Base-by-base conservation (phyloP, 2,797 vertebrate genomes). In the Xiphorhynchus erythropygius region DNA sequence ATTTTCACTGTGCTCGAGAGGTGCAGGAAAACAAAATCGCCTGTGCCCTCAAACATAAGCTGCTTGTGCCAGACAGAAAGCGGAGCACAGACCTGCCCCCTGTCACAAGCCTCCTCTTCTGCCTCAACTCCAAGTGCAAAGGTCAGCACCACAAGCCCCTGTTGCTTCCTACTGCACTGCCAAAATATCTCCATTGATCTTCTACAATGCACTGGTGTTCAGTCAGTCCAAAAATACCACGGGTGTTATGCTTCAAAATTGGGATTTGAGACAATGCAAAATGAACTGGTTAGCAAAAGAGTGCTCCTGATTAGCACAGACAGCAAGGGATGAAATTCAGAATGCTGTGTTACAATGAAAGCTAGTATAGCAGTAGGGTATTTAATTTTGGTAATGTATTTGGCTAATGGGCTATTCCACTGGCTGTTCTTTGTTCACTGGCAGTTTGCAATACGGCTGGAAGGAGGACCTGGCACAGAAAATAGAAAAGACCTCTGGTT, bases 171-270 rank as follows among this genome's bases (percentile, higher is more conserved):
- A 21, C 6, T 25, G n/a, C 50, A 30, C 42, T 84, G 74, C 85
- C 87, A 92, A 47, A 93, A 90, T 55, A 44, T 78, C 76, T 75
- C 57, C n/a, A 46, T 13, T 75, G 62, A 93, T 91, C 76, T 94
- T 91, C 62, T 69, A 81, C 70, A 76, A 70, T 46, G 42, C 67
- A 67, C 28, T 50, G 22, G 39, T 92, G 73, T 30, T 89, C 56
- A 70, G 46, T 84, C 85, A 86, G 65, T 79, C 68, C 83, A 90
- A 93, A 95, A 90, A 93, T 88, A 91, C 86, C 63, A 69, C 35
- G 70, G 57, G 11, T 59, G 65, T 53, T 86, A 73, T 47, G 78
- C 70, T 93, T 84, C 80, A 93, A 46, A 94, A 88, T 79, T 79
- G 65, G 47, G 63, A 81, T 82, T 86, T 88, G 52, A 90, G 93